A percentile compares a stretch with the other conserved stretches of the same genome.
These are phyloP conservation scores for Poicephalus meyeri DNA, from an alignment of 2,113 vertebrate species.

Conservation along the genomic window DNA sequence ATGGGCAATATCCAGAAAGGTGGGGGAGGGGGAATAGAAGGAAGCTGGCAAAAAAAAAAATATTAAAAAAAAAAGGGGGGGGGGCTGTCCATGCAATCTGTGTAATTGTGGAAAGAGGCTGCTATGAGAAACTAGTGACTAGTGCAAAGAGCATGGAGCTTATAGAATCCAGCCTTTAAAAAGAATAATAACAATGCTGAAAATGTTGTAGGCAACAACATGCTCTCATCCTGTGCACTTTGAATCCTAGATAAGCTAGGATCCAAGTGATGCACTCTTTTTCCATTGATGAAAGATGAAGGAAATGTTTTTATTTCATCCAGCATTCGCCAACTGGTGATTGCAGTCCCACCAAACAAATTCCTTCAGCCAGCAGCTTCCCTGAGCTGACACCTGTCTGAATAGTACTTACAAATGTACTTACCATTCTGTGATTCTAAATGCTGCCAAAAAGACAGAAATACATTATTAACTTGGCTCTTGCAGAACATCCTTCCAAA, in stretches of 20 bases:
- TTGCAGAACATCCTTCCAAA: not conserved
- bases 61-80: not conserved
- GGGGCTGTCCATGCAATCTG: not conserved
- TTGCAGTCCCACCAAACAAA: not conserved
- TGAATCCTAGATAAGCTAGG: not conserved
- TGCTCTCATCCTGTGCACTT: not conserved
- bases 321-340: not conserved
- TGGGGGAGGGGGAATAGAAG: not conserved
- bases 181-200: not conserved
- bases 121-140: not conserved
- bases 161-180: not conserved
- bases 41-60: not conserved
- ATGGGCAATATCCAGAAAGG: not conserved
- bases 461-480: not conserved
- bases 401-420: not conserved
- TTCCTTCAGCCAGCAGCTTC: not conserved
- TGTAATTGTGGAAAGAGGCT: not conserved
- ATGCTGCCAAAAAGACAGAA: not conserved
- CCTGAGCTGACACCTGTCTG: not conserved
- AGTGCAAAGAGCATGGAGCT: not conserved
- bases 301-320: not conserved
- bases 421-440: not conserved
- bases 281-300: not conserved
- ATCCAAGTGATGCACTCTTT: not conserved
- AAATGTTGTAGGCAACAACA: not conserved